Evolutionary conservation across 2,797 vertebrate species (phyloP).

Genomic region (Sebastes cheni): DNA sequence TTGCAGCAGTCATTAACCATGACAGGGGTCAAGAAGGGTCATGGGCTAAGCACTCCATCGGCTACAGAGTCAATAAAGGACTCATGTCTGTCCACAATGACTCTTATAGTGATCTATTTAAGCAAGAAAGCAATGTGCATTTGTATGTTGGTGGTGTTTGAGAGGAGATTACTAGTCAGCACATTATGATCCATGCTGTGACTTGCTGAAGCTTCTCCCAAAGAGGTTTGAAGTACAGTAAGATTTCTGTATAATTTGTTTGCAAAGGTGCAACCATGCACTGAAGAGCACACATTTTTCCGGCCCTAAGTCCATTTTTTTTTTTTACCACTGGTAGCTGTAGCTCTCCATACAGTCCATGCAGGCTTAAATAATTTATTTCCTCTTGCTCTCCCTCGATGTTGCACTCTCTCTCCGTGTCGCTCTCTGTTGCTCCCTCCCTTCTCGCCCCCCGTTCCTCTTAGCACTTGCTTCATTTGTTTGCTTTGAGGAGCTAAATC

Average conservation of each 20-base stretch:
- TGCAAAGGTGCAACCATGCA: constrained; percentile 11
- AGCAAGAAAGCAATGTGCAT: constrained; percentile 36
- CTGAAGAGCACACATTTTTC: constrained; percentile 19
- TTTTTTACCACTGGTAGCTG: constrained; percentile 31
- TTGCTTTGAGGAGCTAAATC: constrained; percentile 84
- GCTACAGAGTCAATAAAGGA: constrained; percentile 78
- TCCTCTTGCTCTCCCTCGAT: constrained; percentile 44
- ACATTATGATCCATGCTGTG: constrained; percentile 42
- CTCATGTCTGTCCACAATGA: constrained; percentile 75
- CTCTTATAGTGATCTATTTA: constrained; percentile 67
- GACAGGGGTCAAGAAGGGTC: constrained; percentile 82
- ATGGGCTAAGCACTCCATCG: constrained; percentile 81
- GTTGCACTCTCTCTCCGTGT: constrained; percentile 30
- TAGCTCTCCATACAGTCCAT: constrained; percentile 52
- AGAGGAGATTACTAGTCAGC: constrained; percentile 40
- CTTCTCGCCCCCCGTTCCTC: constrained; percentile 35
- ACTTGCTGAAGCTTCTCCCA: constrained; percentile 21
- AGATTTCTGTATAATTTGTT: background rate
- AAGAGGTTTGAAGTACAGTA: background rate
- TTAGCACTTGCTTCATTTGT: constrained; percentile 79
- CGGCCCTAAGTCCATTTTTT: constrained; percentile 17
- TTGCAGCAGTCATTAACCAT: constrained; percentile 77
- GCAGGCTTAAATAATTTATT: constrained; percentile 73
- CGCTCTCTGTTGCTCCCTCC: constrained; percentile 24
- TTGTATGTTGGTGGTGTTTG: constrained; percentile 33